Evolutionary conservation across 1,140 invertebrate species (phyloP), one percentile per base, ranked within the genome.

Genomic region (Orchesella cincta): DNA sequence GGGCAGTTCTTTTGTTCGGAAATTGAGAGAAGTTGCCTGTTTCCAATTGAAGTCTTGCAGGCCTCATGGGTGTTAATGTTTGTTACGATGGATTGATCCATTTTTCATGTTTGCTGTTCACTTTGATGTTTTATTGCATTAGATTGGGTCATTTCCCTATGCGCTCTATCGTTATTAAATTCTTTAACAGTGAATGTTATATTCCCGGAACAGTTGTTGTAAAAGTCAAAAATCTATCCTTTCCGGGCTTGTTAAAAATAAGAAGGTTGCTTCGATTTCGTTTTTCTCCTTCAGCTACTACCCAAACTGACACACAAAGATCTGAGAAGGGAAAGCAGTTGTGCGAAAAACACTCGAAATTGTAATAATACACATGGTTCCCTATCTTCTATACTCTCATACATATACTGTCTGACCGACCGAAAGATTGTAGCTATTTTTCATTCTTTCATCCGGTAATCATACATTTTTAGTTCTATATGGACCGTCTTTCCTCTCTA

Each of bases 91-190:
- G 5, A 46, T 18, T 46, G 39, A 5, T 46, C 39, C 5, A 8
- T 46, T 46, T 46, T 46, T 46, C 39, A 18, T 46, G 5, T 46
- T 46, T 18, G 5, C 18, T 46, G 39, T 46, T 18, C 39, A 26
- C 52, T 57, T 57, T 57, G 52, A 57, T n/a, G 12, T 18, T 57
- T 57, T 57, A 57, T 57, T 57, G 12, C 52, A 57, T 57, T 57
- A 57, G 52, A 57, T 57, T 57, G 52, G 52, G 12, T 57, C 3
- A 18, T 57, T 57, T 57, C 52, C 52, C 12, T 57, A 57, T 57
- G 12, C 23, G 3, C 52, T 14, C 52, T 26, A 18, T 57, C 18
- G 23, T 23, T 18, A 57, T 18, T 18, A 57, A 57, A 57, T 18
- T 18, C 23, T 57, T 5, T 23, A 26, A 57, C 52, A 23, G 20